Evolutionary conservation across 1,140 invertebrate species (phyloP).

Genomic region (Harpegnathos saltator): DNA sequence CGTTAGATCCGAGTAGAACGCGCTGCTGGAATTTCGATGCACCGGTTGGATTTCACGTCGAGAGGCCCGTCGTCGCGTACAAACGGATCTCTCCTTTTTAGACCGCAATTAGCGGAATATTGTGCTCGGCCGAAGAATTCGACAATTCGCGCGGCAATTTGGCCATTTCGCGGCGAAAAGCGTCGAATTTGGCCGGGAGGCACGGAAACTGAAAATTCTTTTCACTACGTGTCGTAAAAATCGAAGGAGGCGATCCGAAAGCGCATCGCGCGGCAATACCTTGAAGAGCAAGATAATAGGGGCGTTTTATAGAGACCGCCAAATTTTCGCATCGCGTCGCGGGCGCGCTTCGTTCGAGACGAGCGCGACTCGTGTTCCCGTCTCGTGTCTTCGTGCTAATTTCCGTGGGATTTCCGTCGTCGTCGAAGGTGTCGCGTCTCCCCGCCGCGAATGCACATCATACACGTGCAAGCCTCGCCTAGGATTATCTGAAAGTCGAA

Average conservation of each 20-base stretch:
- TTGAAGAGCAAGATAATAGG: too few relatives aligned
- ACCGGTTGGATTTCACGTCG: not conserved
- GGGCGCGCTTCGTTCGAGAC: not conserved
- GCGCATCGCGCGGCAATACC: too few relatives aligned
- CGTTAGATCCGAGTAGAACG: not conserved
- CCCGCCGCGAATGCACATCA: conserved; percentile 39
- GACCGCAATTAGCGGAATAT: not conserved
- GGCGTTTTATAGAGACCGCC: not conserved
- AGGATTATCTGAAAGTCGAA: conserved; percentile 75
- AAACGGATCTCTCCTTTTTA: not conserved
- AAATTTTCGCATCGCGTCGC: not conserved
- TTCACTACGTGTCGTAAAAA: not conserved
- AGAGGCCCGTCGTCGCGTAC: not conserved
- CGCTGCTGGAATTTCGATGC: not conserved
- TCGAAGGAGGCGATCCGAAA: not conserved
- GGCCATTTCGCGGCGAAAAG: not conserved
- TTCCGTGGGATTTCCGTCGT: conserved; percentile 32
- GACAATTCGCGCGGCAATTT: not conserved
- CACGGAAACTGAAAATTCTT: not conserved
- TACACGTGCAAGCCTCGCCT: conserved; percentile 65
- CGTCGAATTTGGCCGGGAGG: not conserved
- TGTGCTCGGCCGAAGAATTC: not conserved
- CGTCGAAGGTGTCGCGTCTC: not conserved
- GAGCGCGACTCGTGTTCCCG: not conserved
- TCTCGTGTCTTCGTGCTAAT: too few relatives aligned